Base-by-base conservation (phyloP, 2,888 invertebrate genomes). In the Amphipyra berbera region DNA sequence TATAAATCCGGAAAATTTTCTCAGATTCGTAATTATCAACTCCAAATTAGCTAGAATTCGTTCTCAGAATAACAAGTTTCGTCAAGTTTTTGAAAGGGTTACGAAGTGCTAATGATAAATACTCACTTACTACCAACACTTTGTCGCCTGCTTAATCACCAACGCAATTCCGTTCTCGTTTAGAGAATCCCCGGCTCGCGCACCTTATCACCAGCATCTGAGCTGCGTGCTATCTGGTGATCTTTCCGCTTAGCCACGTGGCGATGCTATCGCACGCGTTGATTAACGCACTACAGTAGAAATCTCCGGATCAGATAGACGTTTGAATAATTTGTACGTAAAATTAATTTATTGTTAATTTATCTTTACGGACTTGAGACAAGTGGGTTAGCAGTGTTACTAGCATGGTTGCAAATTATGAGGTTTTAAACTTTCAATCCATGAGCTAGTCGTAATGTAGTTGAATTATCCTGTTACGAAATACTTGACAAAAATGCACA, bases 231-330 rank as follows among this genome's bases (percentile, higher is more conserved):
- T 74, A 78, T 78, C 78, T 12, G 27, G 35, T 38, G 38, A 78
- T 78, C 78, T 78, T 78, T 70, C 69, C 78, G 71, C 64, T 60
- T 13, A 63, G 59, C 59, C 69, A 64, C 60, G 54, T 71, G 60
- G 66, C 41, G 74, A 77, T 70, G 41, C 27, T 61, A 66, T 68
- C 73, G 12, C 30, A 59, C 50, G 55, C 66, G 71, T 30, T 37
- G 42, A 76, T 63, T 71, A 68, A 77, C 77, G 73, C 73, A 72
- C 57, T 56, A 62, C 58, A 46, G 30, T 73, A 76, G 76, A 76
- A 76, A 76, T 63, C 65, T 13, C 33, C 10, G 69, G 64, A 73
- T 68, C 70, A 70, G 61, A 14, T 40, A n/a, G 14, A 47, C 50
- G 47, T 71, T 71, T 61, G 67, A 58, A 71, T 70, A 69, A 69